Evolutionary conservation across 1,140 invertebrate genomes (phyloP).

Genomic region (Brachionus calyciflorus): DNA sequence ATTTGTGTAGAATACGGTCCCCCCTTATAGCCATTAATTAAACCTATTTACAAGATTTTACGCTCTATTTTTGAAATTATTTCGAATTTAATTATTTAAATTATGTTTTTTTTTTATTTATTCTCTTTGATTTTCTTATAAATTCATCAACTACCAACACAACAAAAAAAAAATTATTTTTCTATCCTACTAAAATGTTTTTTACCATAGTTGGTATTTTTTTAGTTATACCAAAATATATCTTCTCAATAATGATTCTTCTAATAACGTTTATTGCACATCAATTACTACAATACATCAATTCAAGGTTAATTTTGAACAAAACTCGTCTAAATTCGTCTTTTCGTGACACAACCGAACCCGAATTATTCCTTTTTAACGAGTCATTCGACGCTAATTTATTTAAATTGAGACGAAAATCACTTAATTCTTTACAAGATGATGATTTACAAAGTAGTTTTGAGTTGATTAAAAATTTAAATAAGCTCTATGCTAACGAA

Average conservation of each 20-base stretch:
- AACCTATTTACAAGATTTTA: too few relatives aligned
- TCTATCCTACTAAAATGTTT: background rate
- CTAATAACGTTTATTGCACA: conserved; percentile 30
- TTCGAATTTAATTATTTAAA: background rate
- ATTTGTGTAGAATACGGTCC: background rate
- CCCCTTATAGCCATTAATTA: conserved; percentile 21
- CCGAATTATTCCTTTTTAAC: conserved; percentile 13
- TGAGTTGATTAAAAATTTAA: conserved; percentile 13
- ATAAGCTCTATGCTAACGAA: background rate
- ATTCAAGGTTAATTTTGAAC: background rate
- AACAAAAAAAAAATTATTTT: background rate
- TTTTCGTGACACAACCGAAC: background rate
- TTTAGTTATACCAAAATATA: conserved; percentile 28
- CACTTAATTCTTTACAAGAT: background rate
- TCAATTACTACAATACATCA: background rate
- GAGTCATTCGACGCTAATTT: conserved; percentile 6
- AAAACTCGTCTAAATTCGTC: too few relatives aligned
- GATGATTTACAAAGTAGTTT: conserved; percentile 15
- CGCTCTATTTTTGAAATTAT: conserved; percentile 19
- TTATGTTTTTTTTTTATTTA: background rate
- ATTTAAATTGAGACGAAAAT: background rate
- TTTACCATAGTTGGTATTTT: conserved; percentile 42
- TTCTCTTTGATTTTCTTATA: too few relatives aligned
- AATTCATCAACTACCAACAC: too few relatives aligned
- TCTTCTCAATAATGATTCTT: conserved; percentile 40